Conservation (phyloP, 2,113 vertebrate species). For the Andinoacara biseriatus region DNA sequence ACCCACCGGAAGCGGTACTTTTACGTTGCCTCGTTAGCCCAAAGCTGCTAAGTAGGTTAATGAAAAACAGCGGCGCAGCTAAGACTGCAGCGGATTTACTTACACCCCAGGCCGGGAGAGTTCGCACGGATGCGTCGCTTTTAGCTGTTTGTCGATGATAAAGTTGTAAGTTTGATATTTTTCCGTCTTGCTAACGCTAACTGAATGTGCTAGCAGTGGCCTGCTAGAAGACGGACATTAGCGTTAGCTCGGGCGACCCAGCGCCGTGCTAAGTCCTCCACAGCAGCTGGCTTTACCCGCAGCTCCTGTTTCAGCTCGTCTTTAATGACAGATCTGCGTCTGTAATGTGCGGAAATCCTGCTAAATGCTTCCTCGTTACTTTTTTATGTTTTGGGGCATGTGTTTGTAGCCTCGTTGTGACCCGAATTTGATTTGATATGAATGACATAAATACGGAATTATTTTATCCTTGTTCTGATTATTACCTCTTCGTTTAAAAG, state of each 20-base stretch:
- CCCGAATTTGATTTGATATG: not conserved
- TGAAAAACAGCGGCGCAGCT: not conserved
- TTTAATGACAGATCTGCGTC: not conserved
- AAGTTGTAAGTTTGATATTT: not conserved
- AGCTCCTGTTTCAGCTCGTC: not conserved
- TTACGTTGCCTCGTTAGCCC: not conserved
- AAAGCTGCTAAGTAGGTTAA: not conserved
- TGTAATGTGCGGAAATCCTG: not conserved
- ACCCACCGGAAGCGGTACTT: conserved; percentile 20
- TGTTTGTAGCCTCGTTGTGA: not conserved
- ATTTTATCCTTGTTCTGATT: not conserved
- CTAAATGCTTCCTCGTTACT: fast-evolving
- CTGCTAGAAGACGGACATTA: not conserved
- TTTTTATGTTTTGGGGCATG: not conserved
- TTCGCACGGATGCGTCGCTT: fast-evolving
- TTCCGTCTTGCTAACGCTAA: not conserved
- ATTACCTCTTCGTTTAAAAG: not conserved
- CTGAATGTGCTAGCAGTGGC: not conserved
- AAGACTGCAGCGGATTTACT: not conserved
- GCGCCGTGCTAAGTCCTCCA: no score
- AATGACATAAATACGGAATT: not conserved
- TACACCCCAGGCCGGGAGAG: not conserved
- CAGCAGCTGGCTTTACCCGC: not conserved
- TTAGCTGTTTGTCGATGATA: not conserved
- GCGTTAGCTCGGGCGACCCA: not conserved